Evolutionary conservation across 2,888 invertebrate species (phyloP).

Genomic region (Galeruca laticollis): DNA sequence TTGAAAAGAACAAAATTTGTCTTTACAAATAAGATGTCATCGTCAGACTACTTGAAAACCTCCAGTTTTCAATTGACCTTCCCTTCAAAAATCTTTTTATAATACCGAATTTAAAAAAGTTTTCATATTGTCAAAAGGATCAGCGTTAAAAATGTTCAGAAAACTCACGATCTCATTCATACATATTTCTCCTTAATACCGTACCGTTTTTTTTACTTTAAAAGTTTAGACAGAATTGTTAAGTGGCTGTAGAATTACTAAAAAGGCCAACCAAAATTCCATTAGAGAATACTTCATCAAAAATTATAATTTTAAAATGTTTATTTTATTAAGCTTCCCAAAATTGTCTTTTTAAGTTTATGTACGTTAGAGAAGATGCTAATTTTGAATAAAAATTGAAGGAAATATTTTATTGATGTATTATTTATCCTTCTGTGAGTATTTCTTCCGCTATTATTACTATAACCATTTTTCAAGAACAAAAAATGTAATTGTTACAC

Average conservation of each 20-base stretch:
- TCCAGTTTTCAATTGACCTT: neutral
- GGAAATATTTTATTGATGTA: too few species aligned
- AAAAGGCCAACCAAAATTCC: neutral
- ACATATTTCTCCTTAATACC: neutral
- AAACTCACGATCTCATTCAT: neutral
- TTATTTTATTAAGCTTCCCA: neutral
- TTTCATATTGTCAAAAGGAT: neutral
- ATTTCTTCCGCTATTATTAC: too few species aligned
- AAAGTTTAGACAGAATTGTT: conserved; percentile 3
- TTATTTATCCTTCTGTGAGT: too few species aligned
- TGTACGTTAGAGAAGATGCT: too few species aligned
- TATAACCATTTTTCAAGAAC: neutral
- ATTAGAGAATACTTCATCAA: neutral
- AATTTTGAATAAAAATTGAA: too few species aligned
- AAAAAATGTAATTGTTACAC: neutral
- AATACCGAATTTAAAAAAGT: neutral
- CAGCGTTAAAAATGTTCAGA: neutral
- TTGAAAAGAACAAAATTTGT: neutral
- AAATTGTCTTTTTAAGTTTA: neutral
- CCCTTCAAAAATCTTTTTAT: neutral
- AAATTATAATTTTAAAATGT: neutral
- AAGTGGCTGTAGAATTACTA: neutral
- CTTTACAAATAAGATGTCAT: neutral
- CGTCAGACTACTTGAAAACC: neutral
- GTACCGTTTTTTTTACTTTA: neutral